These are phyloP conservation scores for Pyrrhia umbra DNA, from an alignment of 2,888 invertebrate species.

Conservation along the genomic window DNA sequence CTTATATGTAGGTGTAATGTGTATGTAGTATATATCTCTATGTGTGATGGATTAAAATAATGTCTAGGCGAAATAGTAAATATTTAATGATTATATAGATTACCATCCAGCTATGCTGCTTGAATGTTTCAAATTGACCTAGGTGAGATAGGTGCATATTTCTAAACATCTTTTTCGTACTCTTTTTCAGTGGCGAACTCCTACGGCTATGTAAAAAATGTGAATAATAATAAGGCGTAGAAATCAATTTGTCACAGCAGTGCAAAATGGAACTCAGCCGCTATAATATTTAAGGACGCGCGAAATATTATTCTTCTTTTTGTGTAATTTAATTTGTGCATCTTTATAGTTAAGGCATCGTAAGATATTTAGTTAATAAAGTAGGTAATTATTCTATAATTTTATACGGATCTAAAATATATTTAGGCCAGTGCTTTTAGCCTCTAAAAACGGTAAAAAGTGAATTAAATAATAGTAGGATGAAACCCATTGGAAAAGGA, in stretches of 20 bases:
- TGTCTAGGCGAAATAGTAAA: too few relatives aligned
- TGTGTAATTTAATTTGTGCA: constrained; percentile 42
- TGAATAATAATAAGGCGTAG: constrained; percentile 70
- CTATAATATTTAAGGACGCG: constrained; percentile 22
- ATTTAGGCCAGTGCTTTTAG: too few relatives aligned
- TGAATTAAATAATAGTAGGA: too few relatives aligned
- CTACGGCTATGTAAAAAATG: constrained; percentile 85
- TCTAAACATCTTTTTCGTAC: neutral
- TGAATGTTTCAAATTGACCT: too few relatives aligned
- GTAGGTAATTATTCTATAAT: constrained; percentile 3
- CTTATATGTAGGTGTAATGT: too few relatives aligned
- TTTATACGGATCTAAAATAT: constrained; percentile 16
- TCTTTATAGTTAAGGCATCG: constrained; percentile 42
- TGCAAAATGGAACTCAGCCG: constrained; percentile 41
- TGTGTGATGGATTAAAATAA: too few relatives aligned
- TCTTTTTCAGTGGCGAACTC: constrained; percentile 89
- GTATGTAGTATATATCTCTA: too few relatives aligned
- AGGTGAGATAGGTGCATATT: too few relatives aligned
- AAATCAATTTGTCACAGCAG: constrained; percentile 7
- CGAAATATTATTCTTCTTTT: neutral
- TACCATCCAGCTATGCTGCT: too few relatives aligned
- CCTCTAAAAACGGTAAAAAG: too few relatives aligned
- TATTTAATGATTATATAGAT: too few relatives aligned
- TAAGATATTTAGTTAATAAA: constrained; percentile 32
- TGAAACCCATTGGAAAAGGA: too few relatives aligned